Evolutionary conservation across 1,140 invertebrate species (phyloP), one percentile per base, ranked within the genome.

Genomic region (Zaprionus camerounensis): DNA sequence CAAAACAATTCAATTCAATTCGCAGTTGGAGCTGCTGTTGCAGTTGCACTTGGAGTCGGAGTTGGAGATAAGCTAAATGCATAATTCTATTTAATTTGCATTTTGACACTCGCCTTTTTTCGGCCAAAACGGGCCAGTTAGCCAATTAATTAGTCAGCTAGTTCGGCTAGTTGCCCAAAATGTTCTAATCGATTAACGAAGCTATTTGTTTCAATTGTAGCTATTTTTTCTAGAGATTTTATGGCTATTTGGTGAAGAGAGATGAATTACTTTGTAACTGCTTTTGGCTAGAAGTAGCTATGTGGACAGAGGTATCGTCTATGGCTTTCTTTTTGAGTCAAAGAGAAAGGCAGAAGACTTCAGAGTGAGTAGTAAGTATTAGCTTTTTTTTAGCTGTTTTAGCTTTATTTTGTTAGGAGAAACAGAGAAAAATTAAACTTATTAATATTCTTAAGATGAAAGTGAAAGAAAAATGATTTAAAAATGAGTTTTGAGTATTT

Each of bases 1-100:
- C 84, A 80, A 74, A 90, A 88, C 85, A 88, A 90, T 90, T 90
- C 85, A 90, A 88, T 88, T 84, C 84, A 87, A 88, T 88, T 88
- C n/a, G 80, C 13, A 41, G 15, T 41, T 41, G 13, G 15, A n/a
- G 4, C 7, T 6, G n/a, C n/a, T 17, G 41, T 17, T 9, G 49
- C 74, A 63, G 28, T 62, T 38, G 57, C 41, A 22, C 81, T 17
- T 9, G 0, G 15, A 44, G 41, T 17, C 71, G 57, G 65, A 63
- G 28, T 56, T 51, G 57, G 49, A 22, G 85, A 87, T 90, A 88
- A 90, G 75, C 75, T 74, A 81, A 80, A 71, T 88, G 78, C 79
- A 90, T 90, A 90, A 90, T 90, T 90, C 79, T 80, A 90, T 82
- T 90, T 82, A 84, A 90, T 90, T 90, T 90, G 75, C 76, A 79